Evolutionary conservation across 2,888 invertebrate genomes (phyloP), one percentile per base, ranked within the genome.

Genomic region (Dascillus cervinus): DNA sequence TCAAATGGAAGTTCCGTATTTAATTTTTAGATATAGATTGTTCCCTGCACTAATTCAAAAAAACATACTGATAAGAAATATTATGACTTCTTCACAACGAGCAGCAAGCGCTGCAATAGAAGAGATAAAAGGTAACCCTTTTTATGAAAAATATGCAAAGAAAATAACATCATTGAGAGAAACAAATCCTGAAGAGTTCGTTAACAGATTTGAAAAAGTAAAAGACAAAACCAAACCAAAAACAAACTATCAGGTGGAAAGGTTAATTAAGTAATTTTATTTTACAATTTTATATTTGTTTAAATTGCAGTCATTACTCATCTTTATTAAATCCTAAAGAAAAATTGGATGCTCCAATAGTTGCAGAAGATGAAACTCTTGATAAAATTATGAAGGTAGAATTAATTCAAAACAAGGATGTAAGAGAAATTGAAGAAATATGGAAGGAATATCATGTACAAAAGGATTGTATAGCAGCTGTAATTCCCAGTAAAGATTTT

Each of bases 401-500:
- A 8, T 66, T 88, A 34, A 71, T 90, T 1, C 59, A 69, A 46
- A 77, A 83, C 48, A 85, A 87, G 61, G 67, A 66, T 34, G 69
- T 74, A 9, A 72, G 77, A 14, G 88, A 89, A 60, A 79, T 91
- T 17, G 67, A 73, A 46, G 53, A 66, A 28, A 85, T 90, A 43
- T 90, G 91, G 90, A 70, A 77, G 29, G 75, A 82, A 50, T 88
- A 88, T 60, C 87, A 89, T 53, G 76, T 77, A 41, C 70, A 75
- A 4, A 86, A 86, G 60, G 79, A 84, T 51, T 79, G 77, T 9
- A 76, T 90, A 47, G 78, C 80, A 4, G 88, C 86, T 1, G 74
- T 75, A 1, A 73, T 90, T 39, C 78, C 82, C 0, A 47, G 62
- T 0, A 62, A 71, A 3, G 67, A 74, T 6, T 88, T 73, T 53